Percentiles rank a stretch among this genome's conserved stretches.
These are phyloP conservation scores for Lutjanus erythropterus DNA, from an alignment of 2,113 vertebrate species.

Conservation along the genomic window DNA sequence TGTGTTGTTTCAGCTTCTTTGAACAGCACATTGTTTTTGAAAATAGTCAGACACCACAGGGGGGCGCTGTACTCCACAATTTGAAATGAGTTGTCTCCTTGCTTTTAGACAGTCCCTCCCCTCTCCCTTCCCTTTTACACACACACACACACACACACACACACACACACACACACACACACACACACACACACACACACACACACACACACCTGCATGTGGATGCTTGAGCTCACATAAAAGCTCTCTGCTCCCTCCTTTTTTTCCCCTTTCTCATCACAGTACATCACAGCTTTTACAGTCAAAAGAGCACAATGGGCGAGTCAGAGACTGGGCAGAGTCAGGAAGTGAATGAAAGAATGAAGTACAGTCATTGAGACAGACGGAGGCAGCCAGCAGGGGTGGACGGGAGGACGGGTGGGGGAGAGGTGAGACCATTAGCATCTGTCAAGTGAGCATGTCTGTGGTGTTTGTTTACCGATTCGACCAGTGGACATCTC, in stretches of 20 bases:
- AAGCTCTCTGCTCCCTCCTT: conserved; percentile 22
- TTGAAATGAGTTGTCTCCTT: background rate
- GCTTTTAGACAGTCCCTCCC: background rate
- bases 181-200: conserved; percentile 24
- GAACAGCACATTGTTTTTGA: too few species aligned
- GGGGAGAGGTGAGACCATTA: conserved; percentile 46
- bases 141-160: conserved; percentile 20
- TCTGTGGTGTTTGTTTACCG: conserved; percentile 40
- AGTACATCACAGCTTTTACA: conserved; percentile 42
- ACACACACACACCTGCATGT: conserved; percentile 17
- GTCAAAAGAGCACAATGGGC: conserved; percentile 44
- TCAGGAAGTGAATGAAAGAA: conserved; percentile 43
- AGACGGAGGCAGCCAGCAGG: background rate
- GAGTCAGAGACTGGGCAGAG: background rate
- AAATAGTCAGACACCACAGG: conserved; percentile 41
- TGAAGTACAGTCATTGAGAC: conserved; percentile 16
- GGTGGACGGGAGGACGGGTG: background rate
- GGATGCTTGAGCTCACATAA: conserved; percentile 33
- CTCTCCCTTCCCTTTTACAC: background rate
- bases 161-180: conserved; percentile 24
- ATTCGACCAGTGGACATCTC: conserved; percentile 28
- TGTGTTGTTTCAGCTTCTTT: too few species aligned
- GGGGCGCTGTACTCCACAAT: conserved; percentile 54
- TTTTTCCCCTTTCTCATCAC: conserved; percentile 33
- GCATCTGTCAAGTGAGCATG: conserved; percentile 47